phyloP scores from a whole-genome alignment of 1,140 invertebrate species.

The Neodiprion fabricii region DNA sequence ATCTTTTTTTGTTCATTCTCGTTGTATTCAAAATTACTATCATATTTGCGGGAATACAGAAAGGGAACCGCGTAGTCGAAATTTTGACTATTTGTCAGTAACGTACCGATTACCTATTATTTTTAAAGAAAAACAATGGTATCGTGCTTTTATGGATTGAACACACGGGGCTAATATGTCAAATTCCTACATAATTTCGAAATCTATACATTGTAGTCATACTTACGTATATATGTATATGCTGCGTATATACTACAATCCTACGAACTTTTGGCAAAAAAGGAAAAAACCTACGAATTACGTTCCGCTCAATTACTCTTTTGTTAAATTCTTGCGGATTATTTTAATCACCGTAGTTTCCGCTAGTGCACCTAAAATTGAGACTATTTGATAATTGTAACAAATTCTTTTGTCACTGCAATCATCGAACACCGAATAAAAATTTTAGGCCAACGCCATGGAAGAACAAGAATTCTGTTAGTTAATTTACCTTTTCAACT shows the following conservation, averaged over 20 bases:
- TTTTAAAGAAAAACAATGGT: not conserved
- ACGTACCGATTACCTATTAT: not conserved
- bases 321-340: no score
- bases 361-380: no score
- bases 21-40: not conserved
- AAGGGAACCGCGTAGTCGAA: not conserved
- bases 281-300: not conserved
- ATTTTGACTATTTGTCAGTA: not conserved
- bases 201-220: conserved; percentile 3
- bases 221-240: not conserved
- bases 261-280: no score
- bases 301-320: not conserved
- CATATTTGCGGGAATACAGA: not conserved
- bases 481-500: no score
- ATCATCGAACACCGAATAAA: no score
- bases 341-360: no score
- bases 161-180: not conserved
- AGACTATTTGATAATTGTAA: no score
- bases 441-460: no score
- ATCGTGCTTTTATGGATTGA: not conserved
- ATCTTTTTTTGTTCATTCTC: not conserved
- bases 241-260: not conserved
- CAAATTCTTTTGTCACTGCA: no score
- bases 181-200: not conserved
- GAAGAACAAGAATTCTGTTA: no score